These are phyloP conservation scores for Platycercus adscitus DNA, from an alignment of 2,113 vertebrate species.

Conservation along the genomic window DNA sequence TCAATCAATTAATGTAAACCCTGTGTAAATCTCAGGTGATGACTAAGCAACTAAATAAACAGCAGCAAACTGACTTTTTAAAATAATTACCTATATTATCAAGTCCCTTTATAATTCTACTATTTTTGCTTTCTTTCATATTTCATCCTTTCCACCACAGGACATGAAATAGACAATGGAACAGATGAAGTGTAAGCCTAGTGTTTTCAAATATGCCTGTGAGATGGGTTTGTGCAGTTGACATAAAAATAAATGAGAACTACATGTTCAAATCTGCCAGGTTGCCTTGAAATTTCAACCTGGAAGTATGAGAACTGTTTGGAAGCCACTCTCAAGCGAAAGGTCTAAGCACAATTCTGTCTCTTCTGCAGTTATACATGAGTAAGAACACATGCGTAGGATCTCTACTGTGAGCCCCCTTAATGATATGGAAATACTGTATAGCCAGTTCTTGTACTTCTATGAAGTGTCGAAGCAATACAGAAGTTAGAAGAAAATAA, in stretches of 20 bases:
- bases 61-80: not conserved
- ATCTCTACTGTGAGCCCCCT: not conserved
- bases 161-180: not conserved
- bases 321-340: not conserved
- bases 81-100: not conserved
- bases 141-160: not conserved
- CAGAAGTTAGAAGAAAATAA: not conserved
- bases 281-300: not conserved
- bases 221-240: not conserved
- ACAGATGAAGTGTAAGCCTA: not conserved
- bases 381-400: not conserved
- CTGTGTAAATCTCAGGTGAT: not conserved
- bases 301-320: not conserved
- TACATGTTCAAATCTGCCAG: not conserved
- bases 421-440: not conserved
- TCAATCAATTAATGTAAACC: not conserved
- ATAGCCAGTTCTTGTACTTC: not conserved
- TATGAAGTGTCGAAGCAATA: not conserved
- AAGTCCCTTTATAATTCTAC: not conserved
- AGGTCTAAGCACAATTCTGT: not conserved
- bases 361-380: not conserved
- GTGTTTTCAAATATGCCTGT: not conserved
- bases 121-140: not conserved
- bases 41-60: not conserved
- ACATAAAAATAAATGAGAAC: not conserved